A percentile compares a stretch with the other conserved stretches of the same genome.
These are phyloP conservation scores for Polyommatus iphigenia DNA, from an alignment of 2,888 invertebrate species.

Conservation along the genomic window DNA sequence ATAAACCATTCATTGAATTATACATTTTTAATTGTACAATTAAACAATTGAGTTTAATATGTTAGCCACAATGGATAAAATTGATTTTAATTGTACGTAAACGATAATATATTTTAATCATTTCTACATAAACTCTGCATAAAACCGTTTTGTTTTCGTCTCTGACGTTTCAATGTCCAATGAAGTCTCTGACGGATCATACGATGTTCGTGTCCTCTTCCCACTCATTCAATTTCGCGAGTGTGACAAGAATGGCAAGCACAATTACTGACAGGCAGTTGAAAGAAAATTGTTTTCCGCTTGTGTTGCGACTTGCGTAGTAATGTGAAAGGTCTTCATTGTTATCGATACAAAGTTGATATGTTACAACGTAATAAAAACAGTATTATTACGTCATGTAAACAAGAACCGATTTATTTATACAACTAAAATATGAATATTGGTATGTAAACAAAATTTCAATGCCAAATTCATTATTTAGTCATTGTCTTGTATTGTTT, in stretches of 20 bases:
- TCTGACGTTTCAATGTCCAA: conserved; percentile 60
- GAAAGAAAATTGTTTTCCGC: conserved; percentile 42
- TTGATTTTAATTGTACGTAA: conserved; percentile 39
- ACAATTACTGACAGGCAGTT: conserved; percentile 39
- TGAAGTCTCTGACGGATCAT: conserved; percentile 66
- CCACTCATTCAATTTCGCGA: conserved; percentile 39
- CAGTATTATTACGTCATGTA: conserved; percentile 11
- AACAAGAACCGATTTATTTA: not conserved
- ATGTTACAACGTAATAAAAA: conserved; percentile 32
- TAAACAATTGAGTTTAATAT: not conserved
- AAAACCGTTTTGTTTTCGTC: conserved; percentile 58
- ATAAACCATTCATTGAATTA: conserved; percentile 68
- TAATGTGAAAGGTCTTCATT: conserved; percentile 42
- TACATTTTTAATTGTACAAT: conserved; percentile 57
- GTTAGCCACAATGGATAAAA: conserved; percentile 9
- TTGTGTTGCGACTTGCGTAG: conserved; percentile 40
- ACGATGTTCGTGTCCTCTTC: conserved; percentile 62
- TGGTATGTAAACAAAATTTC: not conserved
- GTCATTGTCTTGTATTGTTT: not conserved
- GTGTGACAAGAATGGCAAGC: conserved; percentile 49
- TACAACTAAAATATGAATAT: not conserved
- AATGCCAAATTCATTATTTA: not conserved
- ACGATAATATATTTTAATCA: conserved; percentile 49
- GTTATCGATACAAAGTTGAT: conserved; percentile 39
- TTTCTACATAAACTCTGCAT: conserved; percentile 49